These are phyloP conservation scores for Ganaspis sp. DNA, from an alignment of 1,140 invertebrate genomes.

Conservation along the genomic window DNA sequence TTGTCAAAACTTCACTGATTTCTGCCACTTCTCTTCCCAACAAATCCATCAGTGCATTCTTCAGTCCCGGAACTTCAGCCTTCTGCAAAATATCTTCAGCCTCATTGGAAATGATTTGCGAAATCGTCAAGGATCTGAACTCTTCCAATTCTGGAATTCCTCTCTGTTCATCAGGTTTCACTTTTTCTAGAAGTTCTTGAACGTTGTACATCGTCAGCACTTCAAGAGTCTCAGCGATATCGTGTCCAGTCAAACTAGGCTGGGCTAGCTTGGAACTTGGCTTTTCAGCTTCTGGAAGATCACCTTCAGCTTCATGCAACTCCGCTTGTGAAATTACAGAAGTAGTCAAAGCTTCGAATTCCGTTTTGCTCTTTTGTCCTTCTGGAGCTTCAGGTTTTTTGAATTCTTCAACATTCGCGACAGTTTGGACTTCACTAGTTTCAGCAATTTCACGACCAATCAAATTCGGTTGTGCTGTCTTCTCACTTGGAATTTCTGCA, in stretches of 20 bases:
- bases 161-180: conserved; percentile 51
- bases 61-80: conserved; percentile 38
- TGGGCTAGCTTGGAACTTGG: conserved; percentile 53
- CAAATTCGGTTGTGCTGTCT: conserved; percentile 58
- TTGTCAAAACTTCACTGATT: conserved; percentile 55
- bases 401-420: conserved; percentile 60
- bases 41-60: conserved; percentile 46
- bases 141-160: conserved; percentile 56
- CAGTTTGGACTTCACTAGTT: conserved; percentile 60
- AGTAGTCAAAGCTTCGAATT: conserved; percentile 55
- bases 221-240: conserved; percentile 62
- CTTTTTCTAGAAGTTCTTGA: conserved; percentile 49
- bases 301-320: conserved; percentile 54
- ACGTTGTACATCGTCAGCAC: conserved; percentile 56
- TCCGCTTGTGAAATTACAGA: conserved; percentile 55
- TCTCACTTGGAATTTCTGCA: conserved; percentile 52
- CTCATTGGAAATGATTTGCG: conserved; percentile 60
- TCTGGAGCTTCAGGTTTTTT: conserved; percentile 43
- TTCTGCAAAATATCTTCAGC: conserved; percentile 48
- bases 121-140: conserved; percentile 56
- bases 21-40: conserved; percentile 51
- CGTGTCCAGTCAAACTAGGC: conserved; percentile 56
- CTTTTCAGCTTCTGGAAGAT: conserved; percentile 43
- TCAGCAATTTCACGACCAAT: conserved; percentile 64
- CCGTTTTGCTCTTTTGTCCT: conserved; percentile 52